A percentile compares a stretch with the other conserved stretches of the same genome.
phyloP scores from a whole-genome alignment of 2,113 vertebrate genomes.

The Lota lota region DNA sequence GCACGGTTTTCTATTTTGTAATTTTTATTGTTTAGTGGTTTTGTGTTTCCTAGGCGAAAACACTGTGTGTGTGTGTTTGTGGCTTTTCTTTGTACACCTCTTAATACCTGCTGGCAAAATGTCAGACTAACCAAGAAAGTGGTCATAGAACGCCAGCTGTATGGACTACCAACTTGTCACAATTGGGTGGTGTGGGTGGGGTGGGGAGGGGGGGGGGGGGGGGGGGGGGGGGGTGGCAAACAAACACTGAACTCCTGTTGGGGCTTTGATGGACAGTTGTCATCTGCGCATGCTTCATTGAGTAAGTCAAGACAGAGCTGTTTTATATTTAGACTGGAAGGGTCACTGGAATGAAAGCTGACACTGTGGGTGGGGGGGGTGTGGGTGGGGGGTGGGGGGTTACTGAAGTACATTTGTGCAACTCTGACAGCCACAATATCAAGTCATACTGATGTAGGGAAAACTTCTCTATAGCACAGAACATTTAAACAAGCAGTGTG shows the following conservation, averaged over 20 bases:
- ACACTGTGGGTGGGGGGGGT: slow-evolving; percentile 47
- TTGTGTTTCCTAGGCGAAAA: too few species aligned
- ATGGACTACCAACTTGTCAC: too few species aligned
- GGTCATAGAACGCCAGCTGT: too few species aligned
- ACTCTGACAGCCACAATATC: too few species aligned
- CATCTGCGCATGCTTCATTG: slow-evolving; percentile 44
- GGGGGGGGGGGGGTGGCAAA: not conserved
- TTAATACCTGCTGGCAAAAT: not conserved
- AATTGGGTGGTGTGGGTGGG: too few species aligned
- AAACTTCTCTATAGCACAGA: slow-evolving; percentile 12
- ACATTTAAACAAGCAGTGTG: not conserved
- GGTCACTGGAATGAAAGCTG: slow-evolving; percentile 58
- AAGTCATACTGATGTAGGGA: too few species aligned
- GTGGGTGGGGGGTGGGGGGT: slow-evolving; percentile 9
- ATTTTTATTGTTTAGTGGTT: too few species aligned
- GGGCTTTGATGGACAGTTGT: slow-evolving; percentile 37
- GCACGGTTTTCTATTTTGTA: too few species aligned
- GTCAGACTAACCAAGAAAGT: too few species aligned
- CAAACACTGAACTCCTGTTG: slow-evolving; percentile 4
- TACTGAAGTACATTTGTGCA: not conserved
- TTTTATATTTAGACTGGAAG: slow-evolving; percentile 65
- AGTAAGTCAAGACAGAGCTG: slow-evolving; percentile 40
- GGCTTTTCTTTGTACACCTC: not conserved
- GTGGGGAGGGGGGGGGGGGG: not conserved
- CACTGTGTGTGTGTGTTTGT: not conserved